Percentiles rank a stretch among this genome's conserved stretches.
Conservation (phyloP, 2,113 vertebrate genomes). For the Megaceryle maxima region DNA sequence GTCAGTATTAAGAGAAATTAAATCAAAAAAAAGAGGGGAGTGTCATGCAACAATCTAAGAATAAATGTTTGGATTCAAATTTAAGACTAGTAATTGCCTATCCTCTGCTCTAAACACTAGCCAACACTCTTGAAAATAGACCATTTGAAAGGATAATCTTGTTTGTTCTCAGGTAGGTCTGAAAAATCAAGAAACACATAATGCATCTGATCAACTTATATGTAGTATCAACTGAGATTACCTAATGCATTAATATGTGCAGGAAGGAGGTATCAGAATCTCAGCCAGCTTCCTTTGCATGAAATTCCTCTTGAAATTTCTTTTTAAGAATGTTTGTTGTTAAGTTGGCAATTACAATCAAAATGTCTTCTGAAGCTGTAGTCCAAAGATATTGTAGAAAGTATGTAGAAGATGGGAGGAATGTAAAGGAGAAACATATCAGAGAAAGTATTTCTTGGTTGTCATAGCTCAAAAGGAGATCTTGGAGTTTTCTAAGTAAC, state of each 20-base stretch:
- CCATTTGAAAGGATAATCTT: background rate
- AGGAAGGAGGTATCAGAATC: background rate
- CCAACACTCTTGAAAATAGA: background rate
- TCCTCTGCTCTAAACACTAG: background rate
- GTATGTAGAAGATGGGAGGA: background rate
- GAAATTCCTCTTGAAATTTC: background rate
- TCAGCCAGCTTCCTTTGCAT: background rate
- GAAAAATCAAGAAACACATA: background rate
- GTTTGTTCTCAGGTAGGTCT: background rate
- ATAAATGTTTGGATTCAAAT: background rate
- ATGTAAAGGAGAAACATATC: background rate
- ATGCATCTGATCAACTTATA: background rate
- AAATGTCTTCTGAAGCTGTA: background rate
- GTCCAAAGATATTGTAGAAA: background rate
- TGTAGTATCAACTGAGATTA: background rate
- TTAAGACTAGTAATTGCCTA: background rate
- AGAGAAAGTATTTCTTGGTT: background rate
- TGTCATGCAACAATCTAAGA: background rate
- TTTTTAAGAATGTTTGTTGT: background rate
- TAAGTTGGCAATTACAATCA: background rate
- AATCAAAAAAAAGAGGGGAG: background rate
- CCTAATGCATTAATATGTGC: background rate
- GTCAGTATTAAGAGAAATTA: background rate
- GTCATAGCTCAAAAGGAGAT: background rate
- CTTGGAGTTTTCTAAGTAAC: background rate